Conservation (phyloP, 2,113 vertebrate genomes). For the Centropristis striata region DNA sequence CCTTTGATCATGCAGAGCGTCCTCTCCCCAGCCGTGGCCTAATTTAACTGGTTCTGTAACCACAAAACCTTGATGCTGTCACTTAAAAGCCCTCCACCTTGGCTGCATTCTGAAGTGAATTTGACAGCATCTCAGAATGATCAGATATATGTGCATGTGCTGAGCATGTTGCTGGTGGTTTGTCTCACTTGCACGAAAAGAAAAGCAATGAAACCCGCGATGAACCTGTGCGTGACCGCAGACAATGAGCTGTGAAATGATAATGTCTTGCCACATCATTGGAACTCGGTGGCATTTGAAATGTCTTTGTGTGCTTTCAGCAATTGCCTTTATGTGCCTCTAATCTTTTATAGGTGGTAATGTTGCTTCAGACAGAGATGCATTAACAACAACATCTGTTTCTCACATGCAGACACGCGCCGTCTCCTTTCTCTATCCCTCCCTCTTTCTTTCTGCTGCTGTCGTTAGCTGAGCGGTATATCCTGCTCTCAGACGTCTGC, state of each 20-base stretch:
- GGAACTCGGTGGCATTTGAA: conserved; percentile 41
- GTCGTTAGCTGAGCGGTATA: conserved; percentile 24
- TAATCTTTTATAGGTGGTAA: conserved; percentile 57
- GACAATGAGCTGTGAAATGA: conserved; percentile 54
- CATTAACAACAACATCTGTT: conserved; percentile 60
- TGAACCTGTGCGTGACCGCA: conserved; percentile 12
- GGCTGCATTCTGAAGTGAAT: conserved; percentile 33
- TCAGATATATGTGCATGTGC: conserved; percentile 5
- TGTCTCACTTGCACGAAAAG: conserved; percentile 9
- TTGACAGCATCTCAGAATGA: conserved; percentile 45
- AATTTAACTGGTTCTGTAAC: conserved; percentile 58
- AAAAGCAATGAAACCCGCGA: neutral
- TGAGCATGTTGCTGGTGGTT: neutral
- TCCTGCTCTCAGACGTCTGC: conserved; percentile 18
- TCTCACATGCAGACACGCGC: conserved; percentile 16
- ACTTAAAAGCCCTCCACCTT: conserved; percentile 63
- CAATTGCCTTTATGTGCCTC: conserved; percentile 38
- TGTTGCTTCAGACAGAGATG: conserved; percentile 38
- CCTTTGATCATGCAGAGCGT: conserved; percentile 71
- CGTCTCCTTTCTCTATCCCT: conserved; percentile 1
- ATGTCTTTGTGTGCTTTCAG: conserved; percentile 42
- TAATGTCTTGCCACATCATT: conserved; percentile 28
- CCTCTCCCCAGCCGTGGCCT: conserved; percentile 44
- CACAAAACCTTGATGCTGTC: conserved; percentile 49
- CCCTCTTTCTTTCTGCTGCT: neutral